Conservation (phyloP, 2,888 invertebrate species). For the Linyphia triangularis region DNA sequence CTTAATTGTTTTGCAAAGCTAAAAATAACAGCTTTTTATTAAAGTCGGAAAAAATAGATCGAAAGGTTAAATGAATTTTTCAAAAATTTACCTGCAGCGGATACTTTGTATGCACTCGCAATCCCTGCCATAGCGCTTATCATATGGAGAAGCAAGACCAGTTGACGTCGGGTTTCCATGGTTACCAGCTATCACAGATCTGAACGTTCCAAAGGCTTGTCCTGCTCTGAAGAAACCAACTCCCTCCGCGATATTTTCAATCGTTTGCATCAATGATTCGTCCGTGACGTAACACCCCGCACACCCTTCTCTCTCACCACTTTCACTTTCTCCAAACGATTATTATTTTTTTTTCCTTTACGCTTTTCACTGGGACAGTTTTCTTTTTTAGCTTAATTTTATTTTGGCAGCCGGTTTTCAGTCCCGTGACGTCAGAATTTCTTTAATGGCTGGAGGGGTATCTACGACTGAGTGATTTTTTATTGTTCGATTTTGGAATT, state of each 20-base stretch:
- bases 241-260: conserved; percentile 9
- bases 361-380: conserved; percentile 5
- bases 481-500: conserved; percentile 32
- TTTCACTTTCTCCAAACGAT: conserved; percentile 38
- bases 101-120: conserved; percentile 18
- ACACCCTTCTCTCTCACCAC: conserved; percentile 19
- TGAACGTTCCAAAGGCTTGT: conserved; percentile 6
- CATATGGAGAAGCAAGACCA: conserved; percentile 30
- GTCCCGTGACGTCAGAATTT: conserved; percentile 35
- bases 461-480: conserved; percentile 44
- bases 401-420: conserved; percentile 42
- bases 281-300: conserved; percentile 36
- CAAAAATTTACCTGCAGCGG: conserved; percentile 49
- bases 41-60: no score
- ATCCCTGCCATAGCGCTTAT: not conserved
- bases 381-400: conserved; percentile 12
- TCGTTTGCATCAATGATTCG: conserved; percentile 28
- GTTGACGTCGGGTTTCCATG: conserved; percentile 49
- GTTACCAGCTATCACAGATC: conserved; percentile 38
- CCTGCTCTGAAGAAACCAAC: conserved; percentile 24
- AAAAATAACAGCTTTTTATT: no score
- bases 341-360: not conserved
- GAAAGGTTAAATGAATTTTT: no score
- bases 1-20: no score
- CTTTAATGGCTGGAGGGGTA: conserved; percentile 12